A percentile compares a stretch with the other conserved stretches of the same genome.
Conservation (phyloP, 2,797 vertebrate genomes). For the Pristis pectinata region DNA sequence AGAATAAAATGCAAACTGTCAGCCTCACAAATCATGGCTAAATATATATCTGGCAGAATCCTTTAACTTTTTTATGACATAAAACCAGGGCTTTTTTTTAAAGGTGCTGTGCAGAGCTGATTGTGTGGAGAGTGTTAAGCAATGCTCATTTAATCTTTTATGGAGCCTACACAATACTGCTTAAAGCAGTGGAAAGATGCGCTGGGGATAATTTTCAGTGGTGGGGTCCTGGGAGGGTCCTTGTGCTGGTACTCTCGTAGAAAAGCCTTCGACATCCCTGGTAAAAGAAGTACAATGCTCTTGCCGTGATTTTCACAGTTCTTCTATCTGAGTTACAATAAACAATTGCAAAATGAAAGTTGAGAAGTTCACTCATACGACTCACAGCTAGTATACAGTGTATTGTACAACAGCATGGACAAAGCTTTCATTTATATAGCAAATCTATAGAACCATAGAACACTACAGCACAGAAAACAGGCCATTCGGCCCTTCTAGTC, state of each 20-base stretch:
- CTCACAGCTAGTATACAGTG: background rate
- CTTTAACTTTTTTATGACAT: background rate
- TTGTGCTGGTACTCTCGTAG: background rate
- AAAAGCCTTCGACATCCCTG: background rate
- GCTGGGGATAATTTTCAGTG: background rate
- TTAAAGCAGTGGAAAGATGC: background rate
- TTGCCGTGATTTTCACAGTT: background rate
- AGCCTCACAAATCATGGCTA: background rate
- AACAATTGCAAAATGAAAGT: background rate
- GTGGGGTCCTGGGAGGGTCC: background rate
- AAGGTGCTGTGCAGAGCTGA: background rate
- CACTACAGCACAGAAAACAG: no score
- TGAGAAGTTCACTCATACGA: background rate
- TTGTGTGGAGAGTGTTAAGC: background rate
- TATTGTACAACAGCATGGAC: background rate
- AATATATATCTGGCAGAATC: background rate
- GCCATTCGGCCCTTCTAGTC: no score
- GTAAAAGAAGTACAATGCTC: no score
- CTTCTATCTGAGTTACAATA: background rate
- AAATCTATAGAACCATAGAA: no score
- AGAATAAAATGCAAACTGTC: background rate
- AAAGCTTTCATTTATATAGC: background rate
- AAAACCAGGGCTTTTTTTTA: background rate
- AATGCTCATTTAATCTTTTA: background rate
- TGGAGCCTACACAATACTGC: background rate